Conservation (phyloP, 2,113 vertebrate species). For the Rafetus swinhoei region DNA sequence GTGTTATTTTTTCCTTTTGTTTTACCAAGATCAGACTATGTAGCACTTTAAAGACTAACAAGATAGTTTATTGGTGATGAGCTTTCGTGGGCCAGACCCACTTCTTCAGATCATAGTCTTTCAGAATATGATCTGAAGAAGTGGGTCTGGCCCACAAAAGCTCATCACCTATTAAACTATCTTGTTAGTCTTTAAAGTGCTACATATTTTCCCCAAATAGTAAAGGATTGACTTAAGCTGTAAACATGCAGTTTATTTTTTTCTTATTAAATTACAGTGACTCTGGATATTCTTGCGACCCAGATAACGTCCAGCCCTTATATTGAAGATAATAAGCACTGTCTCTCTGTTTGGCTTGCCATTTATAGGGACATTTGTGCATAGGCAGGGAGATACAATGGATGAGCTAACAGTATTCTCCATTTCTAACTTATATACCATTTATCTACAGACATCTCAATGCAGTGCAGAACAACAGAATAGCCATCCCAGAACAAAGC, state of each 20-base stretch:
- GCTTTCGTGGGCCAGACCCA: no score
- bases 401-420: no score
- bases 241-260: neutral
- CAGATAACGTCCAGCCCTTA: neutral
- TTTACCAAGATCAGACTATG: no score
- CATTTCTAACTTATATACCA: neutral
- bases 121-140: no score
- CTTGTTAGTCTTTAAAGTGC: no score
- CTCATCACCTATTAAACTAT: no score
- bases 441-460: neutral
- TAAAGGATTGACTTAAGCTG: neutral
- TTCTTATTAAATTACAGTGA: neutral
- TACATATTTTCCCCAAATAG: neutral
- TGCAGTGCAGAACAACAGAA: neutral
- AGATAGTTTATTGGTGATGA: no score
- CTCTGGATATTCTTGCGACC: neutral
- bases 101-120: no score
- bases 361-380: slow-evolving; percentile 3
- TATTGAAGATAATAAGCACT: neutral
- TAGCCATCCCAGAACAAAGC: neutral
- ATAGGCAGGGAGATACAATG: neutral
- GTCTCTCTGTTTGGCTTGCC: neutral
- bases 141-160: no score
- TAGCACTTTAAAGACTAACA: no score
- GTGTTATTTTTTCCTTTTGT: no score